Evolutionary conservation across 2,888 invertebrate species (phyloP), one percentile per base, ranked within the genome.

Genomic region (Sepioteuthis lessoniana): DNA sequence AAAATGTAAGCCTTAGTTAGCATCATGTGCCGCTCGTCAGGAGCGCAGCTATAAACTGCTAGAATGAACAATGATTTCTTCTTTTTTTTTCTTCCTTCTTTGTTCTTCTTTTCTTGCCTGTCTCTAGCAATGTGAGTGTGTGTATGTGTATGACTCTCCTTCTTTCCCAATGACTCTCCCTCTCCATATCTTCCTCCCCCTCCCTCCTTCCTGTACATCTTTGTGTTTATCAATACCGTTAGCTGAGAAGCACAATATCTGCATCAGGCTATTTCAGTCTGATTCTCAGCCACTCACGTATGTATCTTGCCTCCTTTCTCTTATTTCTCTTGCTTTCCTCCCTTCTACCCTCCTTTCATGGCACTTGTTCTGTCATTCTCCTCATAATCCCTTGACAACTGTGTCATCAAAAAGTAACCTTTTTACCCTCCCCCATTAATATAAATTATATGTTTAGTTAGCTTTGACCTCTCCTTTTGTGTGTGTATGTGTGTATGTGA

Each of bases 171-270:
- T 38, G 19, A n/a, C 28, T 42, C 31, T 92, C 92, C 47, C 92
- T 46, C n/a, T 47, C 92, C 31, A 28, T 46, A 21, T 46, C 46
- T 46, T 28, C 38, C 31, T 38, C 91, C 38, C 31, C 91, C 35
- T 1, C 42, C 38, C 42, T 92, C 42, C 35, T 28, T 25, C 47
- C 46, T 46, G 92, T 92, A 47, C 92, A 47, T 92, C 46, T 92
- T 42, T 92, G 92, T 92, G 92, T 92, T 92, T 92, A 92, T 92
- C 92, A 92, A 92, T 92, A 92, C 47, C 47, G 92, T 47, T 47
- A 92, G 47, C 46, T 92, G 92, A 92, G 92, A 92, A 92, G 47
- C 92, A 92, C 92, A 92, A 92, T 42, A 92, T 92, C 92, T 92
- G 42, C 76, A 76, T 76, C 76, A 47, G 92, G 92, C 92, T 92